Base-by-base conservation (phyloP, 1,140 invertebrate genomes). In the Drosophila gunungcola region DNA sequence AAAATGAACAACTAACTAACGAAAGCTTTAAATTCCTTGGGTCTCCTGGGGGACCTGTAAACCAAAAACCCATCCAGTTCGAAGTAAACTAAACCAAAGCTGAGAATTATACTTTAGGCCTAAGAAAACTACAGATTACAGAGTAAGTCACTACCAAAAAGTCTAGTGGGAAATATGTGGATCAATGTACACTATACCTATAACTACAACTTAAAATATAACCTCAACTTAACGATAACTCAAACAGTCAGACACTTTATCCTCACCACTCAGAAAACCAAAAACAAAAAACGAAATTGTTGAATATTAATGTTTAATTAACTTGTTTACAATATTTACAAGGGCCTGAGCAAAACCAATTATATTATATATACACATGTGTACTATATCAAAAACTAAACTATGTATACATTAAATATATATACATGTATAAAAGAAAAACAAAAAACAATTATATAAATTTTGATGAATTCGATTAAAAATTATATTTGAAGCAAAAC, bases 11-110 rank as follows among this genome's bases (percentile, higher is more conserved):
- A 81, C 57, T 57, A 77, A 85, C 78, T 80, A 89, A 83, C 72
- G 67, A 86, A 86, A 86, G 83, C 83, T 86, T 86, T 86, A 88
- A 86, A 79, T 68, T 78, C 76, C 62, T 76, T 42, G 73, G 46
- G 43, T 52, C 39, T 7, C 56, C 32, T 13, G 10, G 38, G 39
- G 39, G 46, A 38, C 45, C 45, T 48, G 34, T 69, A 74, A 75
- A 74, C 32, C 38, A 45, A 45, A 41, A 76, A 48, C 56, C 82
- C 82, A 85, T 88, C 82, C 82, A 85, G 73, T 34, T 53, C 36
- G 38, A 75, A 42, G n/a, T 64, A 67, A 74, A 64, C 81, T 80
- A 64, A 70, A 80, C 54, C 54, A 70, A 73, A 56, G 29, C 49
- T 53, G 55, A 52, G 48, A 39, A 75, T 54, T 69, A 51, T 77